Conservation (phyloP, 2,888 invertebrate species). For the Brenthis daphne region DNA sequence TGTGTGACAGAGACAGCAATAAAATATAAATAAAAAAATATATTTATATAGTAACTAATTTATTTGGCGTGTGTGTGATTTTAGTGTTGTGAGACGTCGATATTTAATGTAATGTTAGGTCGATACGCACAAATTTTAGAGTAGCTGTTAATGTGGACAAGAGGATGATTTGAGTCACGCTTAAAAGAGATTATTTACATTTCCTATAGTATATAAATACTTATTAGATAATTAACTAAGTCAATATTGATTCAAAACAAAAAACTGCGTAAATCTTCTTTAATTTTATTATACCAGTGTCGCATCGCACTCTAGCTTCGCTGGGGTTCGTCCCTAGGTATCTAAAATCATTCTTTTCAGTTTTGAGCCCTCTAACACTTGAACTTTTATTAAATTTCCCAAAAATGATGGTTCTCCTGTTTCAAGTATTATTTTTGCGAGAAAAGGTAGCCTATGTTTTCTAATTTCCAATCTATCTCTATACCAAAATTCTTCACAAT, state of each 20-base stretch:
- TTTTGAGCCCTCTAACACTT: not conserved
- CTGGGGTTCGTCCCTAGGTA: not conserved
- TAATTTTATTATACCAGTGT: too few species aligned
- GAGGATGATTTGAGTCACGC: constrained; percentile 37
- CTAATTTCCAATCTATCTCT: too few species aligned
- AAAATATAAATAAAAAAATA: constrained; percentile 59
- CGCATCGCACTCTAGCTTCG: too few species aligned
- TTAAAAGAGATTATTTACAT: constrained; percentile 13
- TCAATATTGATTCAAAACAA: too few species aligned
- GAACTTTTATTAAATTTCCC: not conserved
- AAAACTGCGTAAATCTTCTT: too few species aligned
- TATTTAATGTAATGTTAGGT: constrained; percentile 64
- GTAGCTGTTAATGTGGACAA: constrained; percentile 61
- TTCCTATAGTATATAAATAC: constrained; percentile 4
- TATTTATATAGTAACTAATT: constrained; percentile 53
- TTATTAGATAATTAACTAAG: too few species aligned
- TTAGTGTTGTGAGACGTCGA: constrained; percentile 51
- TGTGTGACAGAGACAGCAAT: constrained; percentile 80
- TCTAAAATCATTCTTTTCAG: too few species aligned
- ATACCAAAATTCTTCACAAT: too few species aligned
- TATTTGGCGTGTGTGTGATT: constrained; percentile 54
- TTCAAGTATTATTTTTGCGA: too few species aligned
- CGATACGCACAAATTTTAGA: constrained; percentile 80
- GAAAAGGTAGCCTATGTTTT: too few species aligned
- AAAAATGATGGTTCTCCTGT: too few species aligned